These are phyloP conservation scores for Noctua fimbriata DNA, from an alignment of 2,888 invertebrate genomes.

Conservation along the genomic window DNA sequence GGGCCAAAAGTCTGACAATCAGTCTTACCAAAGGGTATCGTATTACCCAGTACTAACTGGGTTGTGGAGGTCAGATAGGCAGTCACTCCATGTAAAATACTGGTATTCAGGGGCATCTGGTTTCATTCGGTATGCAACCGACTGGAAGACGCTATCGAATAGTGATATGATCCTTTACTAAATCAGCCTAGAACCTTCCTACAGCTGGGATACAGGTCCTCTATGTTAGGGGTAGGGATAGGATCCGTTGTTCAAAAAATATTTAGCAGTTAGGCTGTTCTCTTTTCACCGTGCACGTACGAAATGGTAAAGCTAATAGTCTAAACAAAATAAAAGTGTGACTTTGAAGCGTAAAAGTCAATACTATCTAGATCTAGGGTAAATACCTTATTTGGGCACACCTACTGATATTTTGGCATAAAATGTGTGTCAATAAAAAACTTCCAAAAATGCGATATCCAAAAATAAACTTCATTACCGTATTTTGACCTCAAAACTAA, in stretches of 20 bases:
- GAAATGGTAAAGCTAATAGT: not conserved
- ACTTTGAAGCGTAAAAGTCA: not conserved
- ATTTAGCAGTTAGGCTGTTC: not conserved
- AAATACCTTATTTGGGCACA: not conserved
- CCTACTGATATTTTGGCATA: not conserved
- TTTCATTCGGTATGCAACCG: no score
- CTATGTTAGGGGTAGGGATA: not conserved
- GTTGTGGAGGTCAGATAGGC: no score
- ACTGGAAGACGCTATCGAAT: not conserved
- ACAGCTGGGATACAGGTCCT: not conserved
- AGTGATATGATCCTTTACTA: not conserved
- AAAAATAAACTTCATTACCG: not conserved
- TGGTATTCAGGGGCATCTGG: no score
- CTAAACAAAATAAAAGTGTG: not conserved
- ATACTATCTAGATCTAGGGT: not conserved
- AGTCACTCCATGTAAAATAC: no score
- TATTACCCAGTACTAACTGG: no score
- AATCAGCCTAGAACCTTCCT: not conserved
- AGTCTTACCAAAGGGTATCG: no score
- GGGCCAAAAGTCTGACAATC: no score
- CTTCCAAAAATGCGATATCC: not conserved
- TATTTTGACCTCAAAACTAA: conserved; percentile 7
- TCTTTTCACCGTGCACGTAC: not conserved
- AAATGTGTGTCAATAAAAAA: not conserved
- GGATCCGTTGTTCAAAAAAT: not conserved